Base-by-base conservation (phyloP, 2,797 vertebrate species). In the Otolemur crassicaudatus region DNA sequence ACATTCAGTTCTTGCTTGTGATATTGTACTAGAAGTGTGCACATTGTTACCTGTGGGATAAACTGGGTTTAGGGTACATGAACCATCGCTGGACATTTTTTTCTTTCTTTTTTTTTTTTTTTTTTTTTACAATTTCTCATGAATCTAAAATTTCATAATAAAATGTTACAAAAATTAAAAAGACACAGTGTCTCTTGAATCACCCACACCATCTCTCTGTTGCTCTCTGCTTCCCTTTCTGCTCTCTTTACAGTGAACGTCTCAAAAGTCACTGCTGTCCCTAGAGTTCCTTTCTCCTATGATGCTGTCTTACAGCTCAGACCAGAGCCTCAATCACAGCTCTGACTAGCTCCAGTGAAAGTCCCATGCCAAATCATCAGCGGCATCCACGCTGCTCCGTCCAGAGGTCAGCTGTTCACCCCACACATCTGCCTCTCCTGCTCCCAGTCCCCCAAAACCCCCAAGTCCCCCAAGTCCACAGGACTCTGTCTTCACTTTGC, bases 201-300 rank as follows among this genome's bases (percentile, higher is more conserved):
- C 40, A 4, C n/a, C 17, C 3, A 3, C 27, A 25, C 13, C 16
- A 25, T 14, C 20, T 12, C 53, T 11, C 46, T 77, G 19, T 67
- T 49, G 27, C 2, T 29, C 20, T 46, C 25, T 67, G 49, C n/a
- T 75, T 81, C 34, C 11, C 27, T 25, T 40, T 77, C 23, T 13
- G 27, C 7, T 4, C 1, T 4, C 9, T 49, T 58, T 2, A 79
- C 0, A 56, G 49, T 10, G n/a, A 4, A 9, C 5, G 7, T 72
- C 17, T 67, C 23, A 14, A 70, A 29, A 6, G 9, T 13, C 17
- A 27, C 12, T 73, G 77, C 27, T 61, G 27, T 7, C 12, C 29
- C 61, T 10, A 31, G 23, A 8, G 16, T 14, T n/a, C 22, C n/a
- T 22, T n/a, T 27, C n/a, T 19, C 23, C 7, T 7, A 46, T 1